Percentiles rank a stretch among this genome's conserved stretches.
Conservation (phyloP, 2,113 vertebrate genomes). For the Pterocles burchelli region DNA sequence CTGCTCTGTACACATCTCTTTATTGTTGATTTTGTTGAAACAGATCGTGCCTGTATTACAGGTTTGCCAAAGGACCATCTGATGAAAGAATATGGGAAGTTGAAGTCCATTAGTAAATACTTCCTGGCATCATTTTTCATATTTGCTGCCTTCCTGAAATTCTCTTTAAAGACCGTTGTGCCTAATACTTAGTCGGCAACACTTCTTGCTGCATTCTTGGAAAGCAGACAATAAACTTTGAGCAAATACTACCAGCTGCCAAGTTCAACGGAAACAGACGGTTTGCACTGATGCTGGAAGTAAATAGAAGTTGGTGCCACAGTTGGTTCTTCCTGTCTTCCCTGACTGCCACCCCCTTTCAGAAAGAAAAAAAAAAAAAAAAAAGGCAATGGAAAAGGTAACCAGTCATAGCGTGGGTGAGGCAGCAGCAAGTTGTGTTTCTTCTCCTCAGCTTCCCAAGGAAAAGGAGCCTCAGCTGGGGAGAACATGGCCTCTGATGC, state of each 20-base stretch:
- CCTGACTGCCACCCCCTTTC: neutral
- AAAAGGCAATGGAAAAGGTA: neutral
- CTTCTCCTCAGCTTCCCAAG: neutral
- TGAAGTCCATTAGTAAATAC: neutral
- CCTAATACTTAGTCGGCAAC: constrained; percentile 29
- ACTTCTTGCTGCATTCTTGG: constrained; percentile 50
- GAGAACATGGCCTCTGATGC: neutral
- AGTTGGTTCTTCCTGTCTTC: constrained; percentile 7
- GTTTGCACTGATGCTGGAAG: constrained; percentile 40
- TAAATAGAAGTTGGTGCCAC: constrained; percentile 52
- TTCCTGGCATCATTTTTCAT: constrained; percentile 14
- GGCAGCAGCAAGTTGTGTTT: neutral
- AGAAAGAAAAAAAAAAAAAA: neutral
- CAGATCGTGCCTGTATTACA: neutral
- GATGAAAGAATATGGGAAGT: neutral
- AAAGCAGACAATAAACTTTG: constrained; percentile 63
- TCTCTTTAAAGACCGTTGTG: constrained; percentile 10
- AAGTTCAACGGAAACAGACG: constrained; percentile 55
- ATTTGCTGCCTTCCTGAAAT: constrained; percentile 31
- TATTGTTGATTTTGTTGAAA: neutral
- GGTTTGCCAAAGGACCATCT: neutral
- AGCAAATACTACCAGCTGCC: constrained; percentile 54
- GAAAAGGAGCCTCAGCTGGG: neutral
- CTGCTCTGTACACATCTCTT: neutral
- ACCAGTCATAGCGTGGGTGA: neutral